These are phyloP conservation scores for Orius laevigatus DNA, from an alignment of 1,140 invertebrate species.

Conservation along the genomic window DNA sequence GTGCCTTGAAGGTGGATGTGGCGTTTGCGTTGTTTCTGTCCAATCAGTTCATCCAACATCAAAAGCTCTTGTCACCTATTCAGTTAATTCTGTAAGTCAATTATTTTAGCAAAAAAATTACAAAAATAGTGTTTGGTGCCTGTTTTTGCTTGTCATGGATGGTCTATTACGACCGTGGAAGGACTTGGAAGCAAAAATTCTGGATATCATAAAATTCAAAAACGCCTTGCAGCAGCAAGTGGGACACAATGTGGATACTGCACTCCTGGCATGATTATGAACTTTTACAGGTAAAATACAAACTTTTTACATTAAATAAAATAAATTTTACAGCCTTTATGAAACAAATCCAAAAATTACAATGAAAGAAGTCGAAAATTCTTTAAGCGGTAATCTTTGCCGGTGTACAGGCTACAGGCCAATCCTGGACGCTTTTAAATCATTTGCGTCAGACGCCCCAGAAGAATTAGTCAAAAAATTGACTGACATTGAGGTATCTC, in stretches of 20 bases:
- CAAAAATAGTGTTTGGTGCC: slow-evolving; percentile 46
- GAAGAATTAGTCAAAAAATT: slow-evolving; percentile 22
- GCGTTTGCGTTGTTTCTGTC: slow-evolving; percentile 54
- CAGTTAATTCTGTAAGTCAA: slow-evolving; percentile 43
- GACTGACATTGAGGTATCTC: slow-evolving; percentile 25
- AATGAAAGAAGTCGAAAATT: slow-evolving; percentile 45
- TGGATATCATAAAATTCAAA: slow-evolving; percentile 56
- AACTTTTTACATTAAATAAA: too few species aligned
- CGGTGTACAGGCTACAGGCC: slow-evolving; percentile 81
- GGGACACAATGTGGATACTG: slow-evolving; percentile 71
- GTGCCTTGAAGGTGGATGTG: slow-evolving; percentile 70
- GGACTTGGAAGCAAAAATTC: slow-evolving; percentile 47
- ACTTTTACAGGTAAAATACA: slow-evolving; percentile 46
- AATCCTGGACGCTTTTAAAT: slow-evolving; percentile 75
- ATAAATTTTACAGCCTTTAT: slow-evolving; percentile 16
- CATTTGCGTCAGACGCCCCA: slow-evolving; percentile 51
- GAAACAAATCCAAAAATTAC: slow-evolving; percentile 37
- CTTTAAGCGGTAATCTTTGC: slow-evolving; percentile 60
- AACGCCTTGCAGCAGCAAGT: slow-evolving; percentile 45
- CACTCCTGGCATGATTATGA: slow-evolving; percentile 70
- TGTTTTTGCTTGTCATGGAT: slow-evolving; percentile 49
- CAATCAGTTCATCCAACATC: slow-evolving; percentile 32
- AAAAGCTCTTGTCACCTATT: slow-evolving; percentile 34
- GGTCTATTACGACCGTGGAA: slow-evolving; percentile 62
- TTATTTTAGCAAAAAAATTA: background rate